phyloP scores from a whole-genome alignment of 2,113 vertebrate species.

The Oncorhynchus masou region DNA sequence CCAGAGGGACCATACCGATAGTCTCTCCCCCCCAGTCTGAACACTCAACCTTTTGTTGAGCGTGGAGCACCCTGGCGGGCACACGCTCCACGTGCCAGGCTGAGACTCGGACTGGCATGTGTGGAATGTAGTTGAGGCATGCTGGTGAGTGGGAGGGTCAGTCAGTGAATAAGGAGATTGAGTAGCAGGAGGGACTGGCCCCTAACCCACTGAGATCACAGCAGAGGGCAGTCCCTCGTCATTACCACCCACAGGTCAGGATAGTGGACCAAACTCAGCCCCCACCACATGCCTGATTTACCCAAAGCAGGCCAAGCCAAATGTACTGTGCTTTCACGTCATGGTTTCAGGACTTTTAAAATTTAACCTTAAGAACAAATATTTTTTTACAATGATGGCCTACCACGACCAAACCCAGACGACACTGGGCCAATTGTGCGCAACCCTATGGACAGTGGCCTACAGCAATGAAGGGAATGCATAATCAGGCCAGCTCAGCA shows the following conservation, averaged over 20 bases:
- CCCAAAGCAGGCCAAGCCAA: not conserved
- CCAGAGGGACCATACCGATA: constrained; percentile 18
- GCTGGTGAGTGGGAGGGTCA: constrained; percentile 4
- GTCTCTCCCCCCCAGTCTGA: constrained; percentile 32
- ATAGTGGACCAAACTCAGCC: not conserved
- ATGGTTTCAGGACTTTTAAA: too few species aligned
- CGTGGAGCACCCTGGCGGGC: constrained; percentile 22
- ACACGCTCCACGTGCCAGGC: constrained; percentile 58
- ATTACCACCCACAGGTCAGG: constrained; percentile 31
- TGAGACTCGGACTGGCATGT: constrained; percentile 54
- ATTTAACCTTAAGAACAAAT: too few species aligned
- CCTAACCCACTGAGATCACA: constrained; percentile 33
- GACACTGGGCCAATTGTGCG: too few species aligned
- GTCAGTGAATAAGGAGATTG: not conserved
- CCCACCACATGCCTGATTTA: not conserved
- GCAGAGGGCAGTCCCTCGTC: not conserved
- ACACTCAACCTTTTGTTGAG: constrained; percentile 68
- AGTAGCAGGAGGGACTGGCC: not conserved
- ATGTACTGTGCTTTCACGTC: too few species aligned
- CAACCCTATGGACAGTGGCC: too few species aligned
- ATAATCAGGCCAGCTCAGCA: too few species aligned
- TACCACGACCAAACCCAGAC: too few species aligned
- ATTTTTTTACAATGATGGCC: too few species aligned
- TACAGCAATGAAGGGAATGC: not conserved
- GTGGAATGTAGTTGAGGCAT: constrained; percentile 60